Percentiles rank a stretch among this genome's conserved stretches.
Evolutionary conservation across 92 coral and sea anemone species (phyloP).

Genomic region (Scolanthus callimorphus): DNA sequence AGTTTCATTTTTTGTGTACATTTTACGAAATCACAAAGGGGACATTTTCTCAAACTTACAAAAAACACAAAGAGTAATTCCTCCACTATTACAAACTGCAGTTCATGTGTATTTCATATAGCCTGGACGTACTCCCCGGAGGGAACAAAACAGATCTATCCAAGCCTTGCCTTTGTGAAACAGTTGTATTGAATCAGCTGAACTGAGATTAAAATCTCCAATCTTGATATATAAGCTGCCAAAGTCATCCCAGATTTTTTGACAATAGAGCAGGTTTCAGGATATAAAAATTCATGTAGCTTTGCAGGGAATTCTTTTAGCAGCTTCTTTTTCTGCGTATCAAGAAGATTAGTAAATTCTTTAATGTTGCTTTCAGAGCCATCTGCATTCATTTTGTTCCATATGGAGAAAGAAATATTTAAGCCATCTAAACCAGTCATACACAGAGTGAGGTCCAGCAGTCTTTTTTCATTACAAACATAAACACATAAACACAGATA

Average conservation of each 20-base stretch:
- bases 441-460: too few relatives aligned
- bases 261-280: conserved; percentile 36
- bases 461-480: too few relatives aligned
- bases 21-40: too few relatives aligned
- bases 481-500: too few relatives aligned
- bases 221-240: conserved; percentile 16
- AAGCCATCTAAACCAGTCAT: too few relatives aligned
- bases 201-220: conserved; percentile 25
- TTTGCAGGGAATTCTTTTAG: conserved; percentile 29
- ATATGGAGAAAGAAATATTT: conserved; percentile 16
- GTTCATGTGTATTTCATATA: background rate
- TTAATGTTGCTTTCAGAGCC: conserved; percentile 44
- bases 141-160: background rate
- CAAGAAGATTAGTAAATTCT: conserved; percentile 4
- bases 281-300: conserved; percentile 32
- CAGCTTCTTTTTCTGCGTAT: conserved; percentile 12
- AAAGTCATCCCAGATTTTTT: conserved; percentile 51
- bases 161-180: background rate
- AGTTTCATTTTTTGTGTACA: too few relatives aligned
- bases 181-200: background rate
- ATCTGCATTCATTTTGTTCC: conserved; percentile 68
- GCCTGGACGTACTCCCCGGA: background rate
- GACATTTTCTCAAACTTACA: too few relatives aligned
- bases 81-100: too few relatives aligned
- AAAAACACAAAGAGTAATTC: too few relatives aligned